phyloP scores from a whole-genome alignment of 1,140 invertebrate species.

The Epicauta chinensis region DNA sequence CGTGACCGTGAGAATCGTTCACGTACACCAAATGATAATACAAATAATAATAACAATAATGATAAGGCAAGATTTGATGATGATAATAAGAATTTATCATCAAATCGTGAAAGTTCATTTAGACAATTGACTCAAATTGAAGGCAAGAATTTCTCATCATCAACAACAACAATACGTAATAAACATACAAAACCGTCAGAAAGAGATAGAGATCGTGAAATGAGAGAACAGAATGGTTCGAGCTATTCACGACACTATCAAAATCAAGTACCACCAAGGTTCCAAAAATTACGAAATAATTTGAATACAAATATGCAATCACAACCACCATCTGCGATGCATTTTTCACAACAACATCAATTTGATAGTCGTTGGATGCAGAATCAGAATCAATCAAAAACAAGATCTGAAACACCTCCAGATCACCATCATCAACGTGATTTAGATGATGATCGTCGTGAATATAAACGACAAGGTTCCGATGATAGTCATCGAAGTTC shows the following conservation, averaged over 20 bases:
- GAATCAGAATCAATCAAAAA: conserved; percentile 1
- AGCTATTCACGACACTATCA: conserved; percentile 68
- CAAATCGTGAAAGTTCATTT: conserved; percentile 30
- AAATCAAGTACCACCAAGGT: conserved; percentile 76
- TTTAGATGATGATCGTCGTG: conserved; percentile 25
- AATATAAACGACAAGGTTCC: conserved; percentile 28
- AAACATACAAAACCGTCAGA: conserved; percentile 44
- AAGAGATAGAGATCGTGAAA: conserved; percentile 26
- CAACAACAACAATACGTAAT: conserved; percentile 15
- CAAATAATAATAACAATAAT: conserved; percentile 24
- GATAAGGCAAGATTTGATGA: conserved; percentile 19
- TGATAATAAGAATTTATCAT: background rate
- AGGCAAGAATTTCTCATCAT: conserved; percentile 38
- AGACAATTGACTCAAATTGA: conserved; percentile 43
- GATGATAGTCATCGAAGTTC: conserved; percentile 31
- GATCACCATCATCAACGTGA: conserved; percentile 26
- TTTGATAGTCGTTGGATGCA: conserved; percentile 19
- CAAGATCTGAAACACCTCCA: too few relatives aligned
- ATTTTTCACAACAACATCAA: conserved; percentile 9
- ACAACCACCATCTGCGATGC: conserved; percentile 9
- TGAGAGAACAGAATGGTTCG: conserved; percentile 35
- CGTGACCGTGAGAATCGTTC: conserved; percentile 18
- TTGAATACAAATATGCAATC: conserved; percentile 19
- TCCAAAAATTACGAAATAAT: conserved; percentile 56
- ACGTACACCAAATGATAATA: conserved; percentile 22